phyloP scores from a whole-genome alignment of 2,888 invertebrate genomes.

The Drosophila neotestacea region DNA sequence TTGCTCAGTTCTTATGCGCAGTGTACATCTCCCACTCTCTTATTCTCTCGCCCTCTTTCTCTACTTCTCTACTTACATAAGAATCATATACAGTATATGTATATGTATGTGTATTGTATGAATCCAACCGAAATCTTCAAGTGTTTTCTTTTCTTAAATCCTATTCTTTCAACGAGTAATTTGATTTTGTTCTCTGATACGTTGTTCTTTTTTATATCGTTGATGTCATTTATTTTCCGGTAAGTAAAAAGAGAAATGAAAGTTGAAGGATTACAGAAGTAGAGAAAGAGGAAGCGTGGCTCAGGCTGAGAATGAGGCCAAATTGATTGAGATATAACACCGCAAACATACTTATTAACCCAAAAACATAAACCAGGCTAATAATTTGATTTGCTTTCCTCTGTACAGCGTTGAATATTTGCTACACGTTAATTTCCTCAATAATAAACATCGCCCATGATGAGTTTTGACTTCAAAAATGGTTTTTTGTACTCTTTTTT shows the following conservation, averaged over 20 bases:
- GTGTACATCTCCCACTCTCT: slow-evolving; percentile 23
- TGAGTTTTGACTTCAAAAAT: slow-evolving; percentile 59
- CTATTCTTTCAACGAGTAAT: background rate
- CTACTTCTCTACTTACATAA: background rate
- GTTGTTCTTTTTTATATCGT: slow-evolving; percentile 51
- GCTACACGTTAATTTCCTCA: slow-evolving; percentile 46
- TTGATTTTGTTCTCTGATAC: background rate
- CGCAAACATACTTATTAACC: slow-evolving; percentile 33
- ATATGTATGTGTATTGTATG: background rate
- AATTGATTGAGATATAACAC: slow-evolving; percentile 21
- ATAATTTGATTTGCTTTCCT: slow-evolving; percentile 61
- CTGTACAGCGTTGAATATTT: slow-evolving; percentile 61
- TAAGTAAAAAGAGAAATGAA: slow-evolving; percentile 61
- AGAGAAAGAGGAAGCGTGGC: slow-evolving; percentile 1
- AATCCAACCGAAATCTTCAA: background rate
- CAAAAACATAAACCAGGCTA: slow-evolving; percentile 43
- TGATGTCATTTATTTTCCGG: slow-evolving; percentile 62
- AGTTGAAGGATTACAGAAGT: slow-evolving; percentile 3
- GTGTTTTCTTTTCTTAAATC: background rate
- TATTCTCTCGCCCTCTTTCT: slow-evolving; percentile 4
- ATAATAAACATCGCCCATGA: slow-evolving; percentile 63
- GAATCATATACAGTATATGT: background rate
- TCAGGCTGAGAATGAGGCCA: background rate
- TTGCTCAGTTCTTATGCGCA: slow-evolving; percentile 27
- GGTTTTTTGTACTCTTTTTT: slow-evolving; percentile 59